Conservation (phyloP, 1,140 invertebrate species). For the Philaenus spumarius region DNA sequence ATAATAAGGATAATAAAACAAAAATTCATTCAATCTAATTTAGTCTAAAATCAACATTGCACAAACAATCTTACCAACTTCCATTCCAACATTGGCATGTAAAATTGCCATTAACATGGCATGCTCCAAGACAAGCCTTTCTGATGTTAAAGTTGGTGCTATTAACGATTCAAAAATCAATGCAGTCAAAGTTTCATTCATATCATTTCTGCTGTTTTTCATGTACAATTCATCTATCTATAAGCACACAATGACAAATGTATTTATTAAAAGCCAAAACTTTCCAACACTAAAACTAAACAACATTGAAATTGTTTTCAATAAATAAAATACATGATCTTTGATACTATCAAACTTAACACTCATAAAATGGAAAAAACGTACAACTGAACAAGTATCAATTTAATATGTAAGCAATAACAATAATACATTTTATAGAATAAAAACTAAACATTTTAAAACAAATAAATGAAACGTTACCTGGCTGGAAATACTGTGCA, state of each 20-base stretch:
- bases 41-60: too few species aligned
- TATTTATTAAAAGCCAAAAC: not conserved
- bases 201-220: slow-evolving; percentile 69
- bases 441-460: too few species aligned
- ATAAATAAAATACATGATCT: not conserved
- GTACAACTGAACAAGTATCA: not conserved
- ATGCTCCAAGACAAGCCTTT: slow-evolving; percentile 76
- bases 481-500: slow-evolving; percentile 68
- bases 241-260: slow-evolving; percentile 20
- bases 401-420: too few species aligned
- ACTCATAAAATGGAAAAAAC: not conserved
- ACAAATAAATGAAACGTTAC: slow-evolving; percentile 38
- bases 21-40: too few species aligned
- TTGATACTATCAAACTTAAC: not conserved
- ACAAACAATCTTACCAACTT: slow-evolving; percentile 60
- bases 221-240: slow-evolving; percentile 68
- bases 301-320: too few species aligned
- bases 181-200: slow-evolving; percentile 67
- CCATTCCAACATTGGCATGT: slow-evolving; percentile 84
- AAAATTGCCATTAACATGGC: slow-evolving; percentile 73
- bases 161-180: slow-evolving; percentile 65
- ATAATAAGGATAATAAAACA: too few species aligned
- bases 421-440: too few species aligned
- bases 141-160: slow-evolving; percentile 54
- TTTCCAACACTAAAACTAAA: not conserved